Evolutionary conservation across 2,888 invertebrate species (phyloP).

Genomic region (Xestoiulus laeticollis): DNA sequence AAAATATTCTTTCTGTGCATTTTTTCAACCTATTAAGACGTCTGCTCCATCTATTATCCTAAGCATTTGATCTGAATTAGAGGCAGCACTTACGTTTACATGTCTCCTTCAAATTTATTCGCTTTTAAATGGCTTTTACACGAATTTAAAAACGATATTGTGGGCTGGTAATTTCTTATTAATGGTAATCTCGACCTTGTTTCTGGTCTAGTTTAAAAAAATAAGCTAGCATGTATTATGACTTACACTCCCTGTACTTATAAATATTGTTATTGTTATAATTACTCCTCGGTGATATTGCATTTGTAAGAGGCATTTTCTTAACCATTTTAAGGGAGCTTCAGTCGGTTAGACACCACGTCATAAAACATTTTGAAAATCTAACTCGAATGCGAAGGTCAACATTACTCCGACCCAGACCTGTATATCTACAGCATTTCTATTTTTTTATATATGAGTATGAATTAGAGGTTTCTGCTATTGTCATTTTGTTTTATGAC

Average conservation of each 20-base stretch:
- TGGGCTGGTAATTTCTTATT: conserved; percentile 1
- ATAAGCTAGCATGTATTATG: not conserved
- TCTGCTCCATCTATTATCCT: not conserved
- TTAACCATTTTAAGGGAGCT: not conserved
- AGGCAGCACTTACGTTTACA: not conserved
- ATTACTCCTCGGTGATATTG: not conserved
- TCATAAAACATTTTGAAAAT: conserved; percentile 17
- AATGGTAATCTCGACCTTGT: conserved; percentile 7
- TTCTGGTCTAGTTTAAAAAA: conserved; percentile 10
- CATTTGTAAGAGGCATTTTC: not conserved
- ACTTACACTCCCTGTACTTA: not conserved
- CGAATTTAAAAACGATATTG: conserved; percentile 18
- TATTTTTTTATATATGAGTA: not conserved
- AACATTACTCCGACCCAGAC: not conserved
- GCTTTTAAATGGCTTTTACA: conserved; percentile 5
- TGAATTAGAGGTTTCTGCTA: conserved; percentile 5
- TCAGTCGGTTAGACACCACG: not conserved
- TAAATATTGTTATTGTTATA: not conserved
- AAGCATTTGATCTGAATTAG: not conserved
- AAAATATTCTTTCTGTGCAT: not conserved
- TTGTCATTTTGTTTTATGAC: conserved; percentile 28
- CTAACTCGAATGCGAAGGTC: conserved; percentile 12
- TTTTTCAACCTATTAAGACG: not conserved
- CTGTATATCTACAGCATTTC: not conserved
- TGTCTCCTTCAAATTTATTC: not conserved